Conservation (phyloP, 1,140 invertebrate species). For the Paraescarpia echinospica region DNA sequence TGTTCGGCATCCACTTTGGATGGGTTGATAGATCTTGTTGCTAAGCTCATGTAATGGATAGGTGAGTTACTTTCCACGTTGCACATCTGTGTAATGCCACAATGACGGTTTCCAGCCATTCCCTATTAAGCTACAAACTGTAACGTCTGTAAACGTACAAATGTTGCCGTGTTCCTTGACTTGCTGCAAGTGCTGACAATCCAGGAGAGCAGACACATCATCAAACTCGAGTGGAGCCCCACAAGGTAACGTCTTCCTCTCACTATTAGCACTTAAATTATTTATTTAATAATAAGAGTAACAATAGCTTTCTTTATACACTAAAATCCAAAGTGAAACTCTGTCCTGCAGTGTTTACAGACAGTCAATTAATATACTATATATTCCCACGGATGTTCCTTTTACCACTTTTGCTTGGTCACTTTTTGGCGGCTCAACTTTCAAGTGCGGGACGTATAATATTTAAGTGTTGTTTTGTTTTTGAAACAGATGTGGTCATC, state of each 20-base stretch:
- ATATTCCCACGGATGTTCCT: background rate
- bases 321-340: background rate
- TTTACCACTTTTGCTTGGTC: background rate
- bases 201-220: conserved; percentile 68
- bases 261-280: background rate
- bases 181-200: conserved; percentile 29
- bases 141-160: background rate
- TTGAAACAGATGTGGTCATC: conserved; percentile 68
- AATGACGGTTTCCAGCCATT: background rate
- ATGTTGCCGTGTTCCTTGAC: background rate
- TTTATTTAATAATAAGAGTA: background rate
- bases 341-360: too few species aligned
- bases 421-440: background rate
- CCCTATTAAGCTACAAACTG: background rate
- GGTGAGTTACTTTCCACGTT: too few species aligned
- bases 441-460: background rate
- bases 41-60: too few species aligned
- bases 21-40: too few species aligned
- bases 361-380: too few species aligned
- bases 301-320: too few species aligned
- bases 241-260: conserved; percentile 66
- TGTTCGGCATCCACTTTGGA: too few species aligned
- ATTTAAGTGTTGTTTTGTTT: conserved; percentile 24
- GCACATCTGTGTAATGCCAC: too few species aligned
- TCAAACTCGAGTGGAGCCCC: conserved; percentile 84